These are phyloP conservation scores for Aspidoscelis tigris DNA, from an alignment of 2,113 vertebrate species.

Conservation along the genomic window DNA sequence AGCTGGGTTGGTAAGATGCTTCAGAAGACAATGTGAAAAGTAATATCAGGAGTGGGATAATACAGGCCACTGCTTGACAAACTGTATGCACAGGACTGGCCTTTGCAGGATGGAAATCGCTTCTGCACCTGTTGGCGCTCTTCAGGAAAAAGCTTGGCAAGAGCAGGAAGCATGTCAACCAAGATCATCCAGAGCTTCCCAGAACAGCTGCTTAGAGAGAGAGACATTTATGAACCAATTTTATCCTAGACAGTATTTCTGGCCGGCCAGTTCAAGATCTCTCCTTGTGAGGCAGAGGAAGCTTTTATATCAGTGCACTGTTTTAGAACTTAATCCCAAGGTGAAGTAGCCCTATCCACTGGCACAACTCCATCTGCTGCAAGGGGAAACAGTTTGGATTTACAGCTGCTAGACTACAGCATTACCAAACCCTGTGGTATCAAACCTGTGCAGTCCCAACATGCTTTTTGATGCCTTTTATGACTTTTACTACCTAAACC, in stretches of 20 bases:
- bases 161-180: background rate
- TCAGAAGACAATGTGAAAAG: background rate
- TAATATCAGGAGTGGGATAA: constrained; percentile 23
- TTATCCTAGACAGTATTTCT: constrained; percentile 48
- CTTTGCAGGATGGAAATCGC: background rate
- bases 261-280: constrained; percentile 36
- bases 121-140: constrained; percentile 37
- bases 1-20: background rate
- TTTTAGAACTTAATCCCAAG: constrained; percentile 53
- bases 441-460: background rate
- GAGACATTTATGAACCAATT: constrained; percentile 26
- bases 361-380: background rate
- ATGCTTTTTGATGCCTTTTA: background rate
- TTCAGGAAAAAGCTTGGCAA: constrained; percentile 23
- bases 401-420: background rate
- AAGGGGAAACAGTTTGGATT: background rate
- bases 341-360: constrained; percentile 41
- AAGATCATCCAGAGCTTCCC: constrained; percentile 42
- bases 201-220: constrained; percentile 51
- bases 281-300: constrained; percentile 53
- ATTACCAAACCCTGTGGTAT: background rate
- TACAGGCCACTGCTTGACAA: background rate
- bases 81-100: background rate
- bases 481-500: background rate
- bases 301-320: constrained; percentile 39